These are phyloP conservation scores for Trissolcus brochymenae DNA, from an alignment of 2,888 invertebrate genomes.

Conservation along the genomic window DNA sequence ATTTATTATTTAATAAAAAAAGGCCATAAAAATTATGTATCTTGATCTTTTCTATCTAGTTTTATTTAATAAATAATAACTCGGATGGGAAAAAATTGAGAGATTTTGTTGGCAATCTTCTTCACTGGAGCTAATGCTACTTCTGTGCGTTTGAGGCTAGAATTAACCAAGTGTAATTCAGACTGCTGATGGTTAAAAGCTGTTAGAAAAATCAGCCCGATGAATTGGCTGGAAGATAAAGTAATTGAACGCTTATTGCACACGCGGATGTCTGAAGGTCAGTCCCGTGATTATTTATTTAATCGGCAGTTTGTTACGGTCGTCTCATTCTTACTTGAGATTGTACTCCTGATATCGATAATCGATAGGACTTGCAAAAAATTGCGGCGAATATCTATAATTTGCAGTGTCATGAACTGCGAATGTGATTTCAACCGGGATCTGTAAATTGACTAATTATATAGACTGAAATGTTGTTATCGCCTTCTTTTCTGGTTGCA, in stretches of 20 bases:
- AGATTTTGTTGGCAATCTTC: too few species aligned
- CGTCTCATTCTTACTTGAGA: constrained; percentile 26
- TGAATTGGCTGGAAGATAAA: constrained; percentile 50
- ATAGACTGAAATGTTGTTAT: too few species aligned
- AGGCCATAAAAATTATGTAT: too few species aligned
- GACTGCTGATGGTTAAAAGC: constrained; percentile 17
- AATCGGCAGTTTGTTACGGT: constrained; percentile 42
- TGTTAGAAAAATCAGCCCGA: constrained; percentile 38
- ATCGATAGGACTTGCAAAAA: constrained; percentile 33
- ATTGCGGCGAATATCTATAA: constrained; percentile 21
- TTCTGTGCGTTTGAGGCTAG: constrained; percentile 12
- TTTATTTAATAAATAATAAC: too few species aligned
- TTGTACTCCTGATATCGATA: constrained; percentile 45
- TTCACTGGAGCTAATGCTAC: background rate
- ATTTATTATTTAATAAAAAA: too few species aligned
- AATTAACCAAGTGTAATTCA: constrained; percentile 26
- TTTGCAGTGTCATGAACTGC: constrained; percentile 19
- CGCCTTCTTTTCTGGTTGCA: background rate
- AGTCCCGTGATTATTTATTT: constrained; percentile 48
- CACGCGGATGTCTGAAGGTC: constrained; percentile 36
- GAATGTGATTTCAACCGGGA: constrained; percentile 1
- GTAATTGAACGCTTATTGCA: constrained; percentile 51
- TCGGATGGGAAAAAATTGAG: too few species aligned
- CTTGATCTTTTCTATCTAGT: too few species aligned
- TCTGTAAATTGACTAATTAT: background rate